Percentiles rank a stretch among this genome's conserved stretches.
These are phyloP conservation scores for Galeopsomyia nigrocyanea DNA, from an alignment of 2,888 invertebrate species.

Conservation along the genomic window DNA sequence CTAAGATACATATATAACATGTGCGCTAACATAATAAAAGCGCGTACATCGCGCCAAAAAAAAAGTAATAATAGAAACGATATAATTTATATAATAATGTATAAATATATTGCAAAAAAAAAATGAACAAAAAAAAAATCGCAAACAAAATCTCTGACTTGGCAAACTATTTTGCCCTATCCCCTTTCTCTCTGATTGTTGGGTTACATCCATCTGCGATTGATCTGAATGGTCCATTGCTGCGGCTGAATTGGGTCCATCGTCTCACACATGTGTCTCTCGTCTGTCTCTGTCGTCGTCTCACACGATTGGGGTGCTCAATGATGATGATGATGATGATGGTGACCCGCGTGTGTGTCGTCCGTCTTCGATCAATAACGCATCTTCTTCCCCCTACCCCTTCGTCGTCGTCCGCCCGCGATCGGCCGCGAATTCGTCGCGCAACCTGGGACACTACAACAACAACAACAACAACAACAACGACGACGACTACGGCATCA, in stretches of 20 bases:
- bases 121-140: constrained; percentile 57
- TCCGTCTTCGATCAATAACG: constrained; percentile 43
- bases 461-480: too few species aligned
- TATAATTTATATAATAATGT: background rate
- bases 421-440: constrained; percentile 59
- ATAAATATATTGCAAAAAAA: constrained; percentile 43
- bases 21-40: background rate
- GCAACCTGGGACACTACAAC: constrained; percentile 22
- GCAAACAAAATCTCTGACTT: constrained; percentile 71
- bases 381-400: constrained; percentile 43
- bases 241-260: constrained; percentile 54
- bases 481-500: too few species aligned
- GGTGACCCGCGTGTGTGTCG: constrained; percentile 50
- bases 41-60: background rate
- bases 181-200: constrained; percentile 77
- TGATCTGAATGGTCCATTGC: constrained; percentile 61
- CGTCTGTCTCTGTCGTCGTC: background rate
- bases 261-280: background rate
- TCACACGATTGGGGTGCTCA: constrained; percentile 37
- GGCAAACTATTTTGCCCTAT: constrained; percentile 78
- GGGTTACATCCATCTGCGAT: constrained; percentile 72
- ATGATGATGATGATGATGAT: constrained; percentile 53
- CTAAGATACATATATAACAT: background rate
- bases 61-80: constrained; percentile 10
- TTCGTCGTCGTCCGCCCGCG: constrained; percentile 44